Percentiles rank a stretch among this genome's conserved stretches.
These are phyloP conservation scores for Orbicella faveolata DNA, from an alignment of 64 coral and sea anemone species.

Conservation along the genomic window DNA sequence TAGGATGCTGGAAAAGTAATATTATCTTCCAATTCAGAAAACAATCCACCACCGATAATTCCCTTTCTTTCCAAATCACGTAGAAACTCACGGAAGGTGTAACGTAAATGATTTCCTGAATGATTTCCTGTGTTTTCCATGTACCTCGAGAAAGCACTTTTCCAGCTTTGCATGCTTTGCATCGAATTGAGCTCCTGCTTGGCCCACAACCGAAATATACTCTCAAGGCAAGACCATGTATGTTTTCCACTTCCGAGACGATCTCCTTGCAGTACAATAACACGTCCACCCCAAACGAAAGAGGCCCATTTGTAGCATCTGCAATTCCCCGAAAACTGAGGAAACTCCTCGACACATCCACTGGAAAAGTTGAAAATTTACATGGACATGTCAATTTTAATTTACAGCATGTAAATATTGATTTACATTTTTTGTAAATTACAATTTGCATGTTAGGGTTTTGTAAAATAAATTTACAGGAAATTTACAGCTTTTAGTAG, in stretches of 20 bases:
- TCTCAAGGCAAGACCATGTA: background rate
- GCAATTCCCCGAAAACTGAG: background rate
- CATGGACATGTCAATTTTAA: too few species aligned
- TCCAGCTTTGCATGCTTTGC: too few species aligned
- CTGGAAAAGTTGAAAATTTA: too few species aligned
- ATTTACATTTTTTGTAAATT: too few species aligned
- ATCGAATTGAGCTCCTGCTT: background rate
- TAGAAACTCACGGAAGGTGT: too few species aligned
- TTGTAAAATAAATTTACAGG: too few species aligned
- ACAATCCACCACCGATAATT: background rate
- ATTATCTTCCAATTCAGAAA: background rate
- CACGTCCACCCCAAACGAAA: background rate
- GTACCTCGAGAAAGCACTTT: too few species aligned
- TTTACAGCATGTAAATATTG: too few species aligned
- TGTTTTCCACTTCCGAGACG: accelerated
- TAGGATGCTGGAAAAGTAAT: background rate
- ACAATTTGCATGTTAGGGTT: too few species aligned
- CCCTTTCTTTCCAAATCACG: background rate
- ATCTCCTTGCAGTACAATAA: background rate
- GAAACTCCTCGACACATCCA: background rate
- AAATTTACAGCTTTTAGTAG: too few species aligned
- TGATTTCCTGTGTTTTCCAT: too few species aligned
- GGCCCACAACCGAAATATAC: background rate
- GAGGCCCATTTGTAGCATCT: background rate
- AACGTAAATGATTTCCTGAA: too few species aligned